Percentiles rank a stretch among this genome's conserved stretches.
These are phyloP conservation scores for Chauna torquata DNA, from an alignment of 2,113 vertebrate species.

Conservation along the genomic window DNA sequence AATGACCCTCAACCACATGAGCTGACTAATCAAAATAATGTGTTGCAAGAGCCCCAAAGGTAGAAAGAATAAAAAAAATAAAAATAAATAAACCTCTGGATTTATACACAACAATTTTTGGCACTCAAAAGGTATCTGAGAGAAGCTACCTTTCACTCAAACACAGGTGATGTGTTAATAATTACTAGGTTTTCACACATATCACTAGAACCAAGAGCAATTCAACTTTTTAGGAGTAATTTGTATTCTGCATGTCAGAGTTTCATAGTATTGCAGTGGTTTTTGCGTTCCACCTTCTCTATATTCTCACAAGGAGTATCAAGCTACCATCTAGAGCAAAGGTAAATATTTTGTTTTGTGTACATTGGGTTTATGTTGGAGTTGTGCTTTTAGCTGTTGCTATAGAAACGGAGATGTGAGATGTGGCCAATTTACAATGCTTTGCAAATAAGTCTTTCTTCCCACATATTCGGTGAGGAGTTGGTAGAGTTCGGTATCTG, in stretches of 20 bases:
- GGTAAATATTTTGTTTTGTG: constrained; percentile 1
- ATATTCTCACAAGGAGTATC: neutral
- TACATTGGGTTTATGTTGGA: neutral
- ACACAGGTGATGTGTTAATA: neutral
- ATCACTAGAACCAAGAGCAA: neutral
- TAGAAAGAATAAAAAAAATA: too few relatives aligned
- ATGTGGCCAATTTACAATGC: neutral
- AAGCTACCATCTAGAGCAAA: constrained; percentile 2
- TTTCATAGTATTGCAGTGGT: neutral
- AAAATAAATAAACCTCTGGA: neutral
- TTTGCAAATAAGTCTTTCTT: neutral
- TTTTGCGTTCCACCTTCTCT: neutral
- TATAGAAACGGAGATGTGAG: constrained; percentile 13
- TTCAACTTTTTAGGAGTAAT: neutral
- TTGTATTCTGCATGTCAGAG: neutral
- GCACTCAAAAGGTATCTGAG: neutral
- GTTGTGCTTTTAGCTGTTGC: neutral
- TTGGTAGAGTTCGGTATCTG: neutral
- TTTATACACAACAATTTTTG: neutral
- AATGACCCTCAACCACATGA: neutral
- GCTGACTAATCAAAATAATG: constrained; percentile 25
- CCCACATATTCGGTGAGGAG: neutral
- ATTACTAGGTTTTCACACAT: neutral
- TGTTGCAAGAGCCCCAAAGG: neutral
- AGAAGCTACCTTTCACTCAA: neutral